These are phyloP conservation scores for Drosophila miranda DNA, from an alignment of 1,140 invertebrate genomes.

Conservation along the genomic window DNA sequence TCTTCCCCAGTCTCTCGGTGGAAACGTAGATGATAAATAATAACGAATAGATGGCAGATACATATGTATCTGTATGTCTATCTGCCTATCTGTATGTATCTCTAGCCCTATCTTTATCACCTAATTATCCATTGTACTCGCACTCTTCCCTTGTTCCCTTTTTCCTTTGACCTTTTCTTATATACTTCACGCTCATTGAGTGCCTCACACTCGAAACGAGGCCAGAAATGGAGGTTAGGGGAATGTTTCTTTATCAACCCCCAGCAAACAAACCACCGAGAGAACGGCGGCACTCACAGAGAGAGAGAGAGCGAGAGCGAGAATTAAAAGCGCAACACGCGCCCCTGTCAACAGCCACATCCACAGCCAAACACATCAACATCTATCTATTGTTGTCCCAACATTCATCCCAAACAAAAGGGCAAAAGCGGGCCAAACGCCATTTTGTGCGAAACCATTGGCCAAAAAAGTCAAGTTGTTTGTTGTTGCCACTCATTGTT, in stretches of 20 bases:
- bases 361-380: neutral
- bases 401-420: conserved; percentile 14
- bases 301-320: conserved; percentile 4
- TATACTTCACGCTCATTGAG: conserved; percentile 24
- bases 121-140: conserved; percentile 58
- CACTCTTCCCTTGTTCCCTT: neutral
- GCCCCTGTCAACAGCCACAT: conserved; percentile 24
- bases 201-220: conserved; percentile 41
- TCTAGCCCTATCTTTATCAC: conserved; percentile 39
- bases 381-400: conserved; percentile 35
- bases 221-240: conserved; percentile 15
- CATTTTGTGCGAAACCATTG: conserved; percentile 71
- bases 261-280: conserved; percentile 10
- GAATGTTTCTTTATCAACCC: conserved; percentile 46
- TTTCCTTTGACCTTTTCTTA: conserved; percentile 31
- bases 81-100: neutral
- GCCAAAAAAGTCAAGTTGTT: conserved; percentile 65
- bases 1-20: too few relatives aligned
- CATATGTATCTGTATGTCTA: conserved; percentile 4
- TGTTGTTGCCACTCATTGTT: neutral
- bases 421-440: conserved; percentile 45
- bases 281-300: neutral
- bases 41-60: conserved; percentile 19
- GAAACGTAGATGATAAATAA: conserved; percentile 38
- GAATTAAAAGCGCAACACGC: conserved; percentile 22